These are phyloP conservation scores for Xanthorhoe designata DNA, from an alignment of 2,888 invertebrate genomes.

Conservation along the genomic window DNA sequence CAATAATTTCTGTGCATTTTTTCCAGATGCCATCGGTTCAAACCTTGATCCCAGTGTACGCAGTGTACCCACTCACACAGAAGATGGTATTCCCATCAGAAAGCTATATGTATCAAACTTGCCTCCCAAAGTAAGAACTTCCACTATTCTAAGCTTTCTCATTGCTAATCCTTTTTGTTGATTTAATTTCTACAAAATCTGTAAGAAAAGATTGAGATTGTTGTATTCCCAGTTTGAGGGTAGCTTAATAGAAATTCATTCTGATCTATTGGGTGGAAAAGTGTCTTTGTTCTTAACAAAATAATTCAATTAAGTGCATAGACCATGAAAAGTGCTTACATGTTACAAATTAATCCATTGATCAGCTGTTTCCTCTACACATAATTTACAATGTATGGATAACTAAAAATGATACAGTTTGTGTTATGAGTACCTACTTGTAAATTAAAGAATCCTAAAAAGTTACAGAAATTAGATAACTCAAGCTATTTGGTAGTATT, in stretches of 20 bases:
- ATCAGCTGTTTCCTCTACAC: neutral
- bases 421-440: no score
- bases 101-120: conserved; percentile 86
- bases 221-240: neutral
- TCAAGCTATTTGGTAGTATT: no score
- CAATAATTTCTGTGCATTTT: conserved; percentile 15
- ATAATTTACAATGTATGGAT: neutral
- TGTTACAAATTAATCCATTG: neutral
- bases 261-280: neutral
- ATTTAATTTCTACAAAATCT: neutral
- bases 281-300: neutral
- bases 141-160: conserved; percentile 1
- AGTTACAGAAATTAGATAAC: no score
- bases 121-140: conserved; percentile 79
- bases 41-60: conserved; percentile 59
- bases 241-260: neutral
- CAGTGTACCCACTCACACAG: conserved; percentile 79
- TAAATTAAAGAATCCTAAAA: no score
- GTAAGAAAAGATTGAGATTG: neutral
- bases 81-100: conserved; percentile 86
- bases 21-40: conserved; percentile 67
- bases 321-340: neutral
- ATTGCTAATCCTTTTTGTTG: neutral
- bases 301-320: neutral
- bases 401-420: no score